Evolutionary conservation across 2,113 vertebrate genomes (phyloP), one percentile per base, ranked within the genome.

Genomic region (Emydura subglobosa): DNA sequence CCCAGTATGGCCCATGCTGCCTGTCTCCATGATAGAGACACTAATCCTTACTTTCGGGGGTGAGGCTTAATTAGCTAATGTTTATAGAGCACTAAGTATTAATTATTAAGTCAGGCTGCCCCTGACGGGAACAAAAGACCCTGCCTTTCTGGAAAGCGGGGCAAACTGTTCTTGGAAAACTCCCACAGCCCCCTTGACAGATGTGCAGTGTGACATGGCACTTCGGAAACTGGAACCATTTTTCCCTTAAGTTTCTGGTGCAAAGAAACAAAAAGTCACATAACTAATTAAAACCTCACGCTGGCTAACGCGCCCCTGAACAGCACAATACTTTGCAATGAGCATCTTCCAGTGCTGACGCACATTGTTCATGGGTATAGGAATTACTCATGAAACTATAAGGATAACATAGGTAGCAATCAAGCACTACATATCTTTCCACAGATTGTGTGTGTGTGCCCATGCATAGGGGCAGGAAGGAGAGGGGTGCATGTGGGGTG

Each of bases 31-130:
- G 76, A 92, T 29, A 44, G 22, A 95, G 91, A 42, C 14, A 12
- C 17, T 91, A 96, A 94, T 85, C 65, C 47, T 88, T 89, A 95
- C 94, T 87, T 79, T 91, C 83, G n/a, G 83, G 85, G 47, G 83
- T 65, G 74, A 95, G 79, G 54, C 94, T 89, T 97, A 94, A 94
- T 97, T 97, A 96, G 85, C 93, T 93, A 89, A 82, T 96, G 90
- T 97, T 97, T 96, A 88, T 90, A 89, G 5, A 83, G 87, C 79
- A 80, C 47, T 87, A 91, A 93, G 84, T 93, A 95, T 95, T 96
- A 97, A 97, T 97, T 95, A 96, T 95, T 89, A 92, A 97, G 96
- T 95, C 95, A 96, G 90, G 51, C 68, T 91, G 83, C 83, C 54
- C 83, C 85, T 89, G 84, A 92, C 92, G 13, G n/a, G 83, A 97